These are phyloP conservation scores for Alethe castanea DNA, from an alignment of 2,113 vertebrate species.

Conservation along the genomic window DNA sequence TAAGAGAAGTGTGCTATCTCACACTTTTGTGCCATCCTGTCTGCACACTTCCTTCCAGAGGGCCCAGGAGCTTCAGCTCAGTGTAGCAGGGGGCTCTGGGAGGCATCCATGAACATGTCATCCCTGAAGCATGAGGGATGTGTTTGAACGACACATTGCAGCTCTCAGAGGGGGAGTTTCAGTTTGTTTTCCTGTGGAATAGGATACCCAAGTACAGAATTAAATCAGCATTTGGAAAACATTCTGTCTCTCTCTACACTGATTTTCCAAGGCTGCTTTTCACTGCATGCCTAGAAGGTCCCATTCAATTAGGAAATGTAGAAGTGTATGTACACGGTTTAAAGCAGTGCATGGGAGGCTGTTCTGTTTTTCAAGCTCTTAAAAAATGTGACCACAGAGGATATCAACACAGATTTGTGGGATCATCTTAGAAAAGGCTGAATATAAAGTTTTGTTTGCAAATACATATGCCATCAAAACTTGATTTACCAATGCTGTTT, in stretches of 20 bases:
- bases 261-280: conserved; percentile 25
- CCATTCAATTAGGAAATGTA: conserved; percentile 45
- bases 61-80: not conserved
- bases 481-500: conserved; percentile 49
- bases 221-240: conserved; percentile 39
- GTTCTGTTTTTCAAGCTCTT: conserved; percentile 1
- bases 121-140: not conserved
- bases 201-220: not conserved
- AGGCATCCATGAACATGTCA: not conserved
- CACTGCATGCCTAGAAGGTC: conserved; percentile 2
- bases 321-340: not conserved
- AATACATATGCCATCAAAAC: conserved; percentile 42
- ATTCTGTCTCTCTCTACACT: not conserved
- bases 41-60: not conserved
- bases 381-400: conserved; percentile 37
- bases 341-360: not conserved
- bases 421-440: conserved; percentile 34
- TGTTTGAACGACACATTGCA: not conserved
- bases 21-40: not conserved
- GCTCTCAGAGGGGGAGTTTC: not conserved
- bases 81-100: not conserved
- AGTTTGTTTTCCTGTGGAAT: conserved; percentile 1
- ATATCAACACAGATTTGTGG: conserved; percentile 45
- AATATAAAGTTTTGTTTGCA: conserved; percentile 56
- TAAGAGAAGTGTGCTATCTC: not conserved